Conservation (phyloP, 1,140 invertebrate genomes). For the Eriosoma lanigerum region DNA sequence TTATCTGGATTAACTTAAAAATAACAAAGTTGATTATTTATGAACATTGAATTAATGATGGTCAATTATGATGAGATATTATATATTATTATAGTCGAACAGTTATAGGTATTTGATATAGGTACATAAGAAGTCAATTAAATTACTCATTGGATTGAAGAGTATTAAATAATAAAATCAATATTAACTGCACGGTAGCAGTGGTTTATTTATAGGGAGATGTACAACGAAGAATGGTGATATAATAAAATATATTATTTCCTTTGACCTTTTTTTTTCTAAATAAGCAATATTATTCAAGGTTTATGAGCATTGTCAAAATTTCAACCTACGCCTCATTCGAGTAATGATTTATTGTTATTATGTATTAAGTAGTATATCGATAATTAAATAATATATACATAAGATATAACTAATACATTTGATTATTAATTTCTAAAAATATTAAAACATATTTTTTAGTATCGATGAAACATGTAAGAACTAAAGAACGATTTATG, state of each 20-base stretch:
- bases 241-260: background rate
- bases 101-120: background rate
- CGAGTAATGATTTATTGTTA: background rate
- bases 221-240: too few species aligned
- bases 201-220: background rate
- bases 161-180: conserved; percentile 29
- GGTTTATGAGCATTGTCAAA: background rate
- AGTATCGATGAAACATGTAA: too few species aligned
- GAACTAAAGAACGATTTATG: too few species aligned
- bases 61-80: too few species aligned
- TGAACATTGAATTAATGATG: too few species aligned
- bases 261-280: background rate
- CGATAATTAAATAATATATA: too few species aligned
- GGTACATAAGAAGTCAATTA: conserved; percentile 6
- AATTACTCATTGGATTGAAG: background rate
- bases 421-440: too few species aligned
- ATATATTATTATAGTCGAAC: background rate
- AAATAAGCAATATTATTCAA: conserved; percentile 1
- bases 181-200: conserved; percentile 10
- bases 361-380: too few species aligned
- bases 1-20: too few species aligned
- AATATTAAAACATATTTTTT: too few species aligned
- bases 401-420: too few species aligned
- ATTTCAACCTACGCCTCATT: background rate
- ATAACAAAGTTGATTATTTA: too few species aligned